Conservation (phyloP, 2,113 vertebrate species). For the Seriola rivoliana region DNA sequence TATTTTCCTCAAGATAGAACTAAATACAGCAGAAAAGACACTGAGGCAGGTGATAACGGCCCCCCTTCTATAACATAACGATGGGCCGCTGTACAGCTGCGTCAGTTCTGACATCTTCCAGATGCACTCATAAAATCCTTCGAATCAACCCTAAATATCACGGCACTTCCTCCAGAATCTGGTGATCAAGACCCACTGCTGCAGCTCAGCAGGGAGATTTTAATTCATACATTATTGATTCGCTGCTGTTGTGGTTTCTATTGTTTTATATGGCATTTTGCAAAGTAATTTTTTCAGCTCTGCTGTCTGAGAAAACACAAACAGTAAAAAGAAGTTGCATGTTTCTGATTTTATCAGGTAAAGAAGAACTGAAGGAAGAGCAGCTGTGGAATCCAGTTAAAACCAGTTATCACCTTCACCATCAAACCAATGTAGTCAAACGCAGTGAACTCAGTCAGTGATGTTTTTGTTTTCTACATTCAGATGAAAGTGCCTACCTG, state of each 20-base stretch:
- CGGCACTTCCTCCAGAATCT: not conserved
- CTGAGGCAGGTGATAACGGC: not conserved
- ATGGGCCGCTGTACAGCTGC: constrained; percentile 16
- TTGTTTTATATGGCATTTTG: constrained; percentile 35
- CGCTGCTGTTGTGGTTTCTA: constrained; percentile 27
- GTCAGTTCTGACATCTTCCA: constrained; percentile 17
- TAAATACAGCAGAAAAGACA: not conserved
- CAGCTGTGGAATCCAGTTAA: not conserved
- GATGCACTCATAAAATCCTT: constrained; percentile 25
- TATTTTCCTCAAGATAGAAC: not conserved
- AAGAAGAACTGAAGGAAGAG: too few relatives aligned
- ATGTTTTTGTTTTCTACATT: not conserved
- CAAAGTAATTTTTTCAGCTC: constrained; percentile 33
- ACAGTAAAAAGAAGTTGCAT: not conserved
- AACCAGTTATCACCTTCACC: not conserved
- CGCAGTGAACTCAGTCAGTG: not conserved
- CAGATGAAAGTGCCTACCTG: not conserved
- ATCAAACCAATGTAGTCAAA: not conserved
- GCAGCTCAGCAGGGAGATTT: constrained; percentile 20
- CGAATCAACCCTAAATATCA: constrained; percentile 4
- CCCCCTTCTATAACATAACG: constrained; percentile 7
- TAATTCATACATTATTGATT: constrained; percentile 60
- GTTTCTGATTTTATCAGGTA: constrained; percentile 22
- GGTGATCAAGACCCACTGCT: constrained; percentile 16
- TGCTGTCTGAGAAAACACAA: constrained; percentile 9